Evolutionary conservation across 1,140 invertebrate species (phyloP), one percentile per base, ranked within the genome.

Genomic region (Brachionus plicatilis): DNA sequence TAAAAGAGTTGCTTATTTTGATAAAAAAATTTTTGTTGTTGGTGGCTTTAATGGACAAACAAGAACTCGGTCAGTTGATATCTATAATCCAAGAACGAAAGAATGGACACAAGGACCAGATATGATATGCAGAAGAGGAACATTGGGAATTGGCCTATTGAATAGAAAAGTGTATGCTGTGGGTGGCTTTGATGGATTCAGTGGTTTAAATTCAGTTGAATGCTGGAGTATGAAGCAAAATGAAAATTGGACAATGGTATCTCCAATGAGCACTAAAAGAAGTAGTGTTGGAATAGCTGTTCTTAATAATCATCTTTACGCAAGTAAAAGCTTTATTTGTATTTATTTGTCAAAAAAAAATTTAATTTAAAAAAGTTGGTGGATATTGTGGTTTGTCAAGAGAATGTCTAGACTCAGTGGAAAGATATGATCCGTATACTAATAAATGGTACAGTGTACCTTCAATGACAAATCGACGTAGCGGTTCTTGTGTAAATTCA

Each of bases 131-230:
- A 93, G 93, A 1, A 90, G 94, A 50, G 95, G 94, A 87, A 95
- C 95, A 87, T 95, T 95, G 87, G 94, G 94, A 12, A 92, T 92
- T 9, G 92, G 92, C 86, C 92, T 93, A 9, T 86, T 89, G 17
- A 97, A 96, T 90, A 96, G 98, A 89, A 91, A 98, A 27, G 90
- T 98, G 2, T 98, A 98, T 90, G 96, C 96, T 9, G 95, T 96
- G n/a, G 96, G 96, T 12, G 97, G 97, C 2, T 96, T 99, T 90
- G 97, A 99, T 91, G 97, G 97, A 7, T 96, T 98, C 89, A 95
- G 94, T 86, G 98, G 98, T 91, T 91, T 99, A 45, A 98, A 98
- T 90, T 96, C 95, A 88, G 95, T 97, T 24, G 96, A 98, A 90
- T 56, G 50, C 56, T 80, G 56, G 50, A 65, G 17, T 41, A 60